phyloP scores from a whole-genome alignment of 2,888 invertebrate species.

The Erannis defoliaria region DNA sequence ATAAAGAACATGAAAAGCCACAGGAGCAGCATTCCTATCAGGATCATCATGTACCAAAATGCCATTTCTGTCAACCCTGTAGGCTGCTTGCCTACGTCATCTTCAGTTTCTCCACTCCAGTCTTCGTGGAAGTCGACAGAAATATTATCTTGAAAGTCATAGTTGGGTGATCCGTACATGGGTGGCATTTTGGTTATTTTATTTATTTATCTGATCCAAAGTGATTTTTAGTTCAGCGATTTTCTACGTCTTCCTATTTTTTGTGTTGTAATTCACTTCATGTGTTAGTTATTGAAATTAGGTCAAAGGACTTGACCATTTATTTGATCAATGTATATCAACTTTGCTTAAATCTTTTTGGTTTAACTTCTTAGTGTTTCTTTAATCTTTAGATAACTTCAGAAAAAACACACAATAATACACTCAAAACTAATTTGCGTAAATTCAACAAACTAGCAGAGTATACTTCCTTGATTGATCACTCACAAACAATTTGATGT shows the following conservation, averaged over 20 bases:
- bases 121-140: slow-evolving; percentile 24
- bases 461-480: slow-evolving; percentile 38
- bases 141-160: slow-evolving; percentile 50
- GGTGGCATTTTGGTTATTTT: slow-evolving; percentile 65
- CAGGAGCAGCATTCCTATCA: slow-evolving; percentile 66
- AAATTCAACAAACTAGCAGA: slow-evolving; percentile 50
- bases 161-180: slow-evolving; percentile 61
- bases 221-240: too few species aligned
- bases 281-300: too few species aligned
- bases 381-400: background rate
- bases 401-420: background rate
- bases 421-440: slow-evolving; percentile 49
- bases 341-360: too few species aligned
- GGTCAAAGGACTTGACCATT: too few species aligned
- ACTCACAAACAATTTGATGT: slow-evolving; percentile 64
- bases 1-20: slow-evolving; percentile 76
- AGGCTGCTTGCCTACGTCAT: slow-evolving; percentile 48
- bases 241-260: background rate
- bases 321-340: too few species aligned
- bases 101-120: slow-evolving; percentile 41
- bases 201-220: background rate
- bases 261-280: background rate
- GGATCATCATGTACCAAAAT: slow-evolving; percentile 73
- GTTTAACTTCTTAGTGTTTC: too few species aligned
- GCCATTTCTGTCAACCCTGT: slow-evolving; percentile 62